A percentile compares a stretch with the other conserved stretches of the same genome.
These are phyloP conservation scores for Eupsilia transversa DNA, from an alignment of 2,888 invertebrate genomes.

Conservation along the genomic window DNA sequence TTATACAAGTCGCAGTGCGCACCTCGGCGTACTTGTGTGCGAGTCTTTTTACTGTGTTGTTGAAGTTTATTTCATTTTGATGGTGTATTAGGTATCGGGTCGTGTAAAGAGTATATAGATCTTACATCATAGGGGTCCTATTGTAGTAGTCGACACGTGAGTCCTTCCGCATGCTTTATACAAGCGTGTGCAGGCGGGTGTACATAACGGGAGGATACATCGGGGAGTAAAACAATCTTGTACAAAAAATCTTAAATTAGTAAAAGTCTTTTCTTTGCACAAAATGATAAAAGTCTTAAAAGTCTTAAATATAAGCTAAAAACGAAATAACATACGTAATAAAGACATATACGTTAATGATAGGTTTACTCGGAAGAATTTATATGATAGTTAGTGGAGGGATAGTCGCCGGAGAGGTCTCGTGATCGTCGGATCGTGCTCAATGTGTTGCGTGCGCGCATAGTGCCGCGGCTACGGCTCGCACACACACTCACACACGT, in stretches of 20 bases:
- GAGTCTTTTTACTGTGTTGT: conserved; percentile 73
- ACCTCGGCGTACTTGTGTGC: conserved; percentile 39
- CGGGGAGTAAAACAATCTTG: conserved; percentile 75
- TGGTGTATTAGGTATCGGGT: conserved; percentile 70
- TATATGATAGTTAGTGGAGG: conserved; percentile 79
- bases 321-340: conserved; percentile 89
- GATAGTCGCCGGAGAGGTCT: conserved; percentile 62
- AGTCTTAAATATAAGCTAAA: conserved; percentile 84
- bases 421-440: conserved; percentile 65
- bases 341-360: conserved; percentile 90
- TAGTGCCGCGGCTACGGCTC: conserved; percentile 59
- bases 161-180: conserved; percentile 55
- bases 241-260: conserved; percentile 83
- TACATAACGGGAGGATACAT: conserved; percentile 55
- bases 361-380: conserved; percentile 89
- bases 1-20: conserved; percentile 56
- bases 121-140: conserved; percentile 56
- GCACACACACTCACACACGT: conserved; percentile 5
- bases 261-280: conserved; percentile 85
- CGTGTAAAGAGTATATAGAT: conserved; percentile 63
- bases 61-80: conserved; percentile 68
- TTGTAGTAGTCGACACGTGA: conserved; percentile 48
- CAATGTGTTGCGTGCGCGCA: conserved; percentile 61
- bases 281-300: conserved; percentile 74
- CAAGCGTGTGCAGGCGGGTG: conserved; percentile 42